Evolutionary conservation across 2,797 vertebrate genomes (phyloP), one percentile per base, ranked within the genome.

Genomic region (Staurois parvus): DNA sequence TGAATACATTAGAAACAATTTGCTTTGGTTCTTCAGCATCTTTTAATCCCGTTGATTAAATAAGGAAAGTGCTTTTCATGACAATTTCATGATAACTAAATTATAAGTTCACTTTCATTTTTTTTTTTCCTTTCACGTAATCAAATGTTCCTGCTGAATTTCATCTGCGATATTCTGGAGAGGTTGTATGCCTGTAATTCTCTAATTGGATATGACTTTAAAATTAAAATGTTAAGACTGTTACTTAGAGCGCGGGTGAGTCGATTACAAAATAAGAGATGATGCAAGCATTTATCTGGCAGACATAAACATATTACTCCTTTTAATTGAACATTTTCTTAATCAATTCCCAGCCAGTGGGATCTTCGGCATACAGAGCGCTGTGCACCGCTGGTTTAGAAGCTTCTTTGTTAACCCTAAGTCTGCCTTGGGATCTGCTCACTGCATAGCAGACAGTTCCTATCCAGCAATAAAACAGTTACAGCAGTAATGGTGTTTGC

Each of bases 191-290:
- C 70, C 76, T 79, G 79, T 87, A 87, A 87, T 87, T 87, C 59
- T 83, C 81, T 87, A 87, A 87, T 87, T 87, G 81, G 76, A 87
- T 87, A 76, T 87, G 85, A 87, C 81, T 79, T 84, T 77, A 87
- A 87, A 91, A 89, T 92, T 92, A 93, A 91, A 91, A 90, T 89
- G 88, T 90, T 89, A 89, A 87, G 87, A 79, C 88, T 90, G 86
- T 91, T 90, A 88, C 86, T 88, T 75, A 81, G 91, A 92, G 90
- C 89, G 85, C 87, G 90, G 90, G 91, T 90, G 91, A 86, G 89
- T 89, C 78, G 89, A 93, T 93, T 92, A 90, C 92, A 92, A 89
- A 76, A 87, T 85, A 91, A 89, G 92, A 90, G 88, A 88, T 88
- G 37, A 91, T 90, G 87, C 88, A 92, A 85, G 89, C 69, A 62